Conservation (phyloP, 2,888 invertebrate genomes). For the Hyles lineata region DNA sequence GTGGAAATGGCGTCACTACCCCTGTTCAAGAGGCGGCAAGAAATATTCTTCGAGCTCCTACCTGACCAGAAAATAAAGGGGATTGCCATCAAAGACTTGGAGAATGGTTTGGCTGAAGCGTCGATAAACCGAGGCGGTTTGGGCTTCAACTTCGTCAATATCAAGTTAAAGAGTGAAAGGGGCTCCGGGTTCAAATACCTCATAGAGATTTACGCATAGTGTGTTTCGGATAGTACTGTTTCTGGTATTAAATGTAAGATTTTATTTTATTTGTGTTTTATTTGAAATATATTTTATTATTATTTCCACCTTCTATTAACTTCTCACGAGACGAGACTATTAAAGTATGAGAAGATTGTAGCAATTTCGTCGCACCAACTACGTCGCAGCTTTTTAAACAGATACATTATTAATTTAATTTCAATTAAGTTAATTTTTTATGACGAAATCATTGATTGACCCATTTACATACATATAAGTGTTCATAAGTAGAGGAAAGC, state of each 20-base stretch:
- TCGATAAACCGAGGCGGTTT: slow-evolving; percentile 74
- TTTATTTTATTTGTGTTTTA: background rate
- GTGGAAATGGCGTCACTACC: slow-evolving; percentile 58
- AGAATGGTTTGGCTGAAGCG: slow-evolving; percentile 68
- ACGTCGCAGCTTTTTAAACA: too few relatives aligned
- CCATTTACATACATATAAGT: too few relatives aligned
- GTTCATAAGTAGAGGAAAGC: too few relatives aligned
- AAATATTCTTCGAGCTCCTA: slow-evolving; percentile 62
- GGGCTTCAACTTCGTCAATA: slow-evolving; percentile 68
- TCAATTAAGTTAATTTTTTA: too few relatives aligned
- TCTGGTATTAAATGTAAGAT: slow-evolving; percentile 10
- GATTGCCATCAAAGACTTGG: slow-evolving; percentile 72
- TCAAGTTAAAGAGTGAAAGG: slow-evolving; percentile 76
- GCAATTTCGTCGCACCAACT: too few relatives aligned
- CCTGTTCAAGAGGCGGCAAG: slow-evolving; percentile 62
- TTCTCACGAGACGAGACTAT: background rate
- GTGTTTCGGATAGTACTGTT: background rate
- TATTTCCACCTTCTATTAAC: background rate
- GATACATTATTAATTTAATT: too few relatives aligned
- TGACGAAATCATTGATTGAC: too few relatives aligned
- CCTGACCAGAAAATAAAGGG: slow-evolving; percentile 73
- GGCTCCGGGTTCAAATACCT: slow-evolving; percentile 68
- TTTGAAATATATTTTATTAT: background rate
- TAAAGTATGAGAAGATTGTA: too few relatives aligned
- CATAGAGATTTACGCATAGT: slow-evolving; percentile 72